A percentile compares a stretch with the other conserved stretches of the same genome.
Conservation (phyloP, 2,797 vertebrate species). For the Manis javanica region DNA sequence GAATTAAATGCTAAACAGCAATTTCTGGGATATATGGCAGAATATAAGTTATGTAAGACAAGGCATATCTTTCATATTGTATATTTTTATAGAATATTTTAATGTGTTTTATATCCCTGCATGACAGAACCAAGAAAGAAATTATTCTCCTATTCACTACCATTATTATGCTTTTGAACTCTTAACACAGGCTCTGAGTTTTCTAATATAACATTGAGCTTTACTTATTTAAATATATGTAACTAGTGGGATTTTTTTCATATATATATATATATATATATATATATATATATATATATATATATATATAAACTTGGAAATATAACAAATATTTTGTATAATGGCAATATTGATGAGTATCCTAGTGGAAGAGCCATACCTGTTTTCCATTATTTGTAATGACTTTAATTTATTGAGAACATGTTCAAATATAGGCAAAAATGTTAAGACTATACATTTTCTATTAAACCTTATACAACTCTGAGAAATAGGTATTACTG, state of each 20-base stretch:
- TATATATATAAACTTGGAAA: not conserved
- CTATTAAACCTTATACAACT: not conserved
- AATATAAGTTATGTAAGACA: not conserved
- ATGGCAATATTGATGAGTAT: not conserved
- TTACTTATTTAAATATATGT: not conserved
- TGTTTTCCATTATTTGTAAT: not conserved
- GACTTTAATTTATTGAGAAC: not conserved
- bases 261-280: too few relatives aligned
- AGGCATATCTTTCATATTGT: not conserved
- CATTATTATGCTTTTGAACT: not conserved
- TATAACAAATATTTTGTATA: not conserved
- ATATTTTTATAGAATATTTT: not conserved
- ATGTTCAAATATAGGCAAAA: not conserved
- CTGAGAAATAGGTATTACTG: not conserved
- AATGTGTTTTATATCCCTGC: not conserved
- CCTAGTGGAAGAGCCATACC: not conserved
- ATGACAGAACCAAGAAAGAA: not conserved
- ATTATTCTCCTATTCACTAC: not conserved
- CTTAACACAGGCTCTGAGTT: not conserved
- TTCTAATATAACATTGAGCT: not conserved
- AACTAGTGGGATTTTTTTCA: not conserved
- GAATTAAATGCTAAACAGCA: not conserved
- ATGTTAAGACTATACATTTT: not conserved
- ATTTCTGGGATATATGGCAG: not conserved
- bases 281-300: not conserved